These are phyloP conservation scores for Mormoops blainvillei DNA, from an alignment of 2,113 vertebrate genomes.

Conservation along the genomic window DNA sequence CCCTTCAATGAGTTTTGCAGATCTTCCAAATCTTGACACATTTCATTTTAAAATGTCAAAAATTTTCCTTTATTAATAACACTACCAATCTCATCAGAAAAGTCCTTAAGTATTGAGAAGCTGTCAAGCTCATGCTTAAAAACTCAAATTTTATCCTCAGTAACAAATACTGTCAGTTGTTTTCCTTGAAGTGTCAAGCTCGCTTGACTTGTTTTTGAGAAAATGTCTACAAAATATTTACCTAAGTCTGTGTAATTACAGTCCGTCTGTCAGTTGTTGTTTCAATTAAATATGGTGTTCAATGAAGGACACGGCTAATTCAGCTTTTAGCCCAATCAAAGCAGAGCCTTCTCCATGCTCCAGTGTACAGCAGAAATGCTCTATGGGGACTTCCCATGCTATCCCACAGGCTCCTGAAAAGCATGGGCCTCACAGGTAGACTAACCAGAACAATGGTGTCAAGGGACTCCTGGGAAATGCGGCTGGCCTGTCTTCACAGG, in stretches of 20 bases:
- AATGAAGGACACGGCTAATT: not conserved
- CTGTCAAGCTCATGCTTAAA: slow-evolving; percentile 17
- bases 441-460: rapidly evolving
- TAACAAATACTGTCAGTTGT: slow-evolving; percentile 46
- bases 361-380: not conserved
- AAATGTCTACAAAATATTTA: slow-evolving; percentile 47
- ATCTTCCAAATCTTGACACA: slow-evolving; percentile 38
- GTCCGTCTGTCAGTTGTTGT: slow-evolving; percentile 46
- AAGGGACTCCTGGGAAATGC: rapidly evolving
- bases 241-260: slow-evolving; percentile 30
- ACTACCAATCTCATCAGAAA: slow-evolving; percentile 18
- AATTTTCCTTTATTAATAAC: slow-evolving; percentile 43
- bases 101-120: slow-evolving; percentile 37
- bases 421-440: rapidly evolving
- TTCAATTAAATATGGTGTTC: slow-evolving; percentile 22
- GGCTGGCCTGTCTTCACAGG: rapidly evolving
- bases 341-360: rapidly evolving
- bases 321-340: not conserved
- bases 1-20: slow-evolving; percentile 5
- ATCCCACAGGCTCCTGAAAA: no score
- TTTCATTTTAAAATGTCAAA: slow-evolving; percentile 54
- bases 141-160: slow-evolving; percentile 3
- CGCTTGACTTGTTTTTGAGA: slow-evolving; percentile 51
- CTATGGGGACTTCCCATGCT: not conserved
- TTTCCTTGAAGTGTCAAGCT: slow-evolving; percentile 31